Conservation (phyloP, 2,888 invertebrate genomes). For the Zaprionus bogoriensis region DNA sequence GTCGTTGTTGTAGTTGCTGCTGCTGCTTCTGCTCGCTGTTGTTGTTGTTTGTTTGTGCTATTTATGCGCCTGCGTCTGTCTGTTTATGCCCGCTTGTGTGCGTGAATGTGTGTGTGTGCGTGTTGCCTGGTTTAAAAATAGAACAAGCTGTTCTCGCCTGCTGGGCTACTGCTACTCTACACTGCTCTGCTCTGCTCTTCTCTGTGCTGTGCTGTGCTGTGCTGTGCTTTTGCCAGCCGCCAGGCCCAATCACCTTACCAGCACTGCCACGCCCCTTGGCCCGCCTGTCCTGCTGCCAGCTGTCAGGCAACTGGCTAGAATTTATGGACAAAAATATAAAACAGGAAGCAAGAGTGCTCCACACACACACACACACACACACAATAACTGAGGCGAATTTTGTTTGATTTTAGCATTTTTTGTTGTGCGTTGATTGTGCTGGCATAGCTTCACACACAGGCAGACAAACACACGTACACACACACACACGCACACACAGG, state of each 20-base stretch:
- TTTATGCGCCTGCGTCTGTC: conserved; percentile 74
- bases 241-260: conserved; percentile 56
- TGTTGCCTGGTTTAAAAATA: conserved; percentile 69
- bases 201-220: background rate
- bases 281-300: conserved; percentile 26
- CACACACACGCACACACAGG: background rate
- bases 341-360: conserved; percentile 58
- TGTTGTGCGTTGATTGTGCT: conserved; percentile 69
- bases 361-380: conserved; percentile 24
- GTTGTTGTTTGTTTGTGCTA: conserved; percentile 60
- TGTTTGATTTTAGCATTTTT: conserved; percentile 66
- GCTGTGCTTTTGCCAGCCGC: conserved; percentile 73
- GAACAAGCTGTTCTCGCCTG: conserved; percentile 72
- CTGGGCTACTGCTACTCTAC: conserved; percentile 63
- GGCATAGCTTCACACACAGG: conserved; percentile 43
- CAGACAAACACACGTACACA: background rate
- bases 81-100: conserved; percentile 25
- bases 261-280: background rate
- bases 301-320: conserved; percentile 64
- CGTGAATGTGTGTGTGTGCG: conserved; percentile 33
- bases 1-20: conserved; percentile 22
- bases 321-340: conserved; percentile 75
- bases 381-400: conserved; percentile 48
- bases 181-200: background rate
- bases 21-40: no score